These are phyloP conservation scores for Ctenoplectra terminalis DNA, from an alignment of 1,140 invertebrate species.

Conservation along the genomic window DNA sequence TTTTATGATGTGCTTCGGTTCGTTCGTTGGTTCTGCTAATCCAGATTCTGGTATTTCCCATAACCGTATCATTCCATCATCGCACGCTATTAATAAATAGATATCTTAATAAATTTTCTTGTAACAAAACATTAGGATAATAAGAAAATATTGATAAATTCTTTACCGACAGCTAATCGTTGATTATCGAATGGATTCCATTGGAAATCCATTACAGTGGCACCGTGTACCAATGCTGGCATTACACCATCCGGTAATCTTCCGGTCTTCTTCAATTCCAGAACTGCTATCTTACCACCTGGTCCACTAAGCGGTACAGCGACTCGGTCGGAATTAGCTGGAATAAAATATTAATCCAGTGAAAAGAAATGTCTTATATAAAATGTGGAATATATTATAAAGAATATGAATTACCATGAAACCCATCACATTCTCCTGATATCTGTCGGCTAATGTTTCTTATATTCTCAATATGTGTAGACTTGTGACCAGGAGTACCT, in stretches of 20 bases:
- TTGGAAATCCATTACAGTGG: slow-evolving; percentile 94
- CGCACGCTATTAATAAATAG: slow-evolving; percentile 86
- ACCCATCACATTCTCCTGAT: slow-evolving; percentile 96
- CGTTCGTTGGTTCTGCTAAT: slow-evolving; percentile 88
- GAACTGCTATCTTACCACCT: slow-evolving; percentile 94
- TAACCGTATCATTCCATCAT: slow-evolving; percentile 94
- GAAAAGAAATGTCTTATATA: background rate
- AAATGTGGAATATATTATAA: slow-evolving; percentile 4
- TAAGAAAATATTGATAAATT: slow-evolving; percentile 16
- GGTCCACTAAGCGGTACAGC: slow-evolving; percentile 94
- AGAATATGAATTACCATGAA: slow-evolving; percentile 87
- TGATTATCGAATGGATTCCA: slow-evolving; percentile 96
- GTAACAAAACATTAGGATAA: background rate
- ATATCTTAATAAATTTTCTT: background rate
- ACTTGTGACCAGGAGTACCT: slow-evolving; percentile 94
- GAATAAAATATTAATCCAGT: slow-evolving; percentile 55
- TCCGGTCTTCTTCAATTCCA: slow-evolving; percentile 92
- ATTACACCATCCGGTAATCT: slow-evolving; percentile 91
- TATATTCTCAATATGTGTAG: slow-evolving; percentile 95
- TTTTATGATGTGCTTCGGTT: slow-evolving; percentile 84
- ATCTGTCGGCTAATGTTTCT: slow-evolving; percentile 95
- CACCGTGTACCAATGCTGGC: slow-evolving; percentile 93
- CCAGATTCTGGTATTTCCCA: slow-evolving; percentile 91
- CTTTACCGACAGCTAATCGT: slow-evolving; percentile 89
- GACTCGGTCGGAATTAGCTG: slow-evolving; percentile 92